These are phyloP conservation scores for Diceros bicornis DNA, from an alignment of 2,797 vertebrate species.

Conservation along the genomic window DNA sequence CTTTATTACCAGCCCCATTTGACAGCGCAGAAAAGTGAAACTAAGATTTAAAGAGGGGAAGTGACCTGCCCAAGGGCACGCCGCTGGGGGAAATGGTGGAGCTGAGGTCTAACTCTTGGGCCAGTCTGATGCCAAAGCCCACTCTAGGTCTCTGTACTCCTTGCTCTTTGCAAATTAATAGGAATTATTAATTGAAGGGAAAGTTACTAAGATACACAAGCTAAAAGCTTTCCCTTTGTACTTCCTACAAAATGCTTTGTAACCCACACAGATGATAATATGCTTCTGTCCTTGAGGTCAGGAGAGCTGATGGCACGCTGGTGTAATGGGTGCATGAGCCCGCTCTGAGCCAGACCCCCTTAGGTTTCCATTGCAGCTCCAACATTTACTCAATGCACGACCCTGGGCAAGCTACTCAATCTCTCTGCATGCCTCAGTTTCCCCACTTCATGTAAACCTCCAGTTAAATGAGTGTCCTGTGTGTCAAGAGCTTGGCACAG, in stretches of 20 bases:
- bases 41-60: background rate
- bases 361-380: background rate
- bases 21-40: background rate
- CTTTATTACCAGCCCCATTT: no score
- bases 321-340: background rate
- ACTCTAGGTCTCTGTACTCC: background rate
- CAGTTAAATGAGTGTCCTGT: no score
- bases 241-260: background rate
- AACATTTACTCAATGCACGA: background rate
- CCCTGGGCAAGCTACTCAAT: no score
- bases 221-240: background rate
- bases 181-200: background rate
- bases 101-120: background rate
- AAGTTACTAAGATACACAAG: background rate
- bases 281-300: background rate
- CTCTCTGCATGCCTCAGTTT: background rate
- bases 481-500: accelerated
- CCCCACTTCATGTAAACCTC: background rate
- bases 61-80: background rate
- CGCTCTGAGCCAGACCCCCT: background rate
- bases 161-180: background rate
- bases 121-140: background rate
- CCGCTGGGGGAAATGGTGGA: accelerated
- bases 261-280: background rate
- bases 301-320: accelerated